A percentile compares a stretch with the other conserved stretches of the same genome.
phyloP scores from a whole-genome alignment of 92 coral and sea anemone species.

The Scolanthus callimorphus region DNA sequence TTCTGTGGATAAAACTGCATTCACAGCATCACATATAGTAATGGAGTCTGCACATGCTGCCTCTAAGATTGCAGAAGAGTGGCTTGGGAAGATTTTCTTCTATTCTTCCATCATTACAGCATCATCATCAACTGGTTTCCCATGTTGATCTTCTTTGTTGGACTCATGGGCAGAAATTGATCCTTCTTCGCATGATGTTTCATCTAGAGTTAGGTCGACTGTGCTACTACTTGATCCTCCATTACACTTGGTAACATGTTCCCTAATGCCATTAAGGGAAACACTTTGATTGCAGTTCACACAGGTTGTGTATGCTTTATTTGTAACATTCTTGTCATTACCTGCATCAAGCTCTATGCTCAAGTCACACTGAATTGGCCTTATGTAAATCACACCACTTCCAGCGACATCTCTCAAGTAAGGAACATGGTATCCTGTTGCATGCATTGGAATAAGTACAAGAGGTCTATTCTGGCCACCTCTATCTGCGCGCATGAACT shows the following conservation, averaged over 20 bases:
- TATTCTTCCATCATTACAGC: too few relatives aligned
- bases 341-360: too few relatives aligned
- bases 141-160: too few relatives aligned
- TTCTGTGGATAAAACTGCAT: too few relatives aligned
- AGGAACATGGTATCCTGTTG: constrained; percentile 26
- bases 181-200: too few relatives aligned
- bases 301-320: not conserved
- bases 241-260: not conserved
- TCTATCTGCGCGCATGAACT: constrained; percentile 45
- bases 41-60: too few relatives aligned
- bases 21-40: too few relatives aligned
- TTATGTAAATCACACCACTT: constrained; percentile 15
- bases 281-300: not conserved
- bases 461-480: constrained; percentile 21
- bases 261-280: not conserved
- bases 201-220: not conserved
- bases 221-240: not conserved
- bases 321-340: not conserved
- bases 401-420: constrained; percentile 27
- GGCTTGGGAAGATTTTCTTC: too few relatives aligned
- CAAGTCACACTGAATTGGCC: constrained; percentile 39
- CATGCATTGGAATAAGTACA: constrained; percentile 13
- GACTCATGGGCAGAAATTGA: too few relatives aligned
- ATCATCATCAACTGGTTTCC: too few relatives aligned
- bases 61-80: too few relatives aligned